phyloP scores from a whole-genome alignment of 2,797 vertebrate species.

The Tinamus major region DNA sequence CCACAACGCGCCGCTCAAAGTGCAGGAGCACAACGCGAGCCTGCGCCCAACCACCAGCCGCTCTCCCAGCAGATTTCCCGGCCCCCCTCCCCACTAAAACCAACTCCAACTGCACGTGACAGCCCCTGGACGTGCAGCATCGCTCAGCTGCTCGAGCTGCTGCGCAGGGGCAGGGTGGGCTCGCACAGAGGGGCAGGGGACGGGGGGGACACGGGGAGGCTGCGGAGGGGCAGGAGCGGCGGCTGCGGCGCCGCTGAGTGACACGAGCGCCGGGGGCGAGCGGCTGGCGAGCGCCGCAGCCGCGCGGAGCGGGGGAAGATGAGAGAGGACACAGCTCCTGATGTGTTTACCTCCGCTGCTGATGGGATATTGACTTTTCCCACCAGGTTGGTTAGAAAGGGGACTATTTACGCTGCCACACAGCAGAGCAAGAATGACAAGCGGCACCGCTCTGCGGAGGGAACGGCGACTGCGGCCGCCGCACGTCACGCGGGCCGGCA shows the following conservation, averaged over 20 bases:
- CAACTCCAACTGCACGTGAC: no score
- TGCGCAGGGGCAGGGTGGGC: no score
- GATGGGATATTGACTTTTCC: constrained; percentile 90
- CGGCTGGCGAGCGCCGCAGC: constrained; percentile 78
- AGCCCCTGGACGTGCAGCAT: no score
- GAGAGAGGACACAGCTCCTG: constrained; percentile 83
- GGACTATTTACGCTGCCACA: constrained; percentile 85
- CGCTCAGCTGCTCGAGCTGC: no score
- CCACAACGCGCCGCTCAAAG: not conserved
- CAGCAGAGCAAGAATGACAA: constrained; percentile 84
- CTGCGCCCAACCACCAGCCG: not conserved
- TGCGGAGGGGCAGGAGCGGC: no score
- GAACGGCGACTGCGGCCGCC: constrained; percentile 78
- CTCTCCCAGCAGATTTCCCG: no score
- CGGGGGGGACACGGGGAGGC: no score
- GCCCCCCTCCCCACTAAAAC: no score
- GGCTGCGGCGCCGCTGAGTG: constrained; percentile 63
- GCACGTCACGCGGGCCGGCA: constrained; percentile 76
- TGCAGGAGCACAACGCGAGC: not conserved
- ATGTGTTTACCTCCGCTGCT: constrained; percentile 86
- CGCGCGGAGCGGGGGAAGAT: constrained; percentile 79
- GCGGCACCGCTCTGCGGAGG: constrained; percentile 75
- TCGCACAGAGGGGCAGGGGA: no score
- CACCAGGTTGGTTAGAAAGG: constrained; percentile 88
- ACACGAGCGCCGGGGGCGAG: constrained; percentile 79